Conservation (phyloP, 2,113 vertebrate species). For the Zosterops lateralis region DNA sequence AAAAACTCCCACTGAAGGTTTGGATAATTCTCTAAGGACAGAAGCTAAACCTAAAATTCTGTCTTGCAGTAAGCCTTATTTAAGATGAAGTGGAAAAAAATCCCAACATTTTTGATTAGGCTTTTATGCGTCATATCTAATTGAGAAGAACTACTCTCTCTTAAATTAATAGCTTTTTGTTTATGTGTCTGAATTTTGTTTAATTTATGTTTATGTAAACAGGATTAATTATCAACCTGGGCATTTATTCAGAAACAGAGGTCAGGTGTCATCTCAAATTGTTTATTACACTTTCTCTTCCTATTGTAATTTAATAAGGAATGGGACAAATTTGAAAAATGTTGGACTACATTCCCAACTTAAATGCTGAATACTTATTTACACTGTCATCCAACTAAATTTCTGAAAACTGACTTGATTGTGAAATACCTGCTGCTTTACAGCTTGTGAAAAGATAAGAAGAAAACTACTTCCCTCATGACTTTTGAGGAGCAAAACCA, state of each 20-base stretch:
- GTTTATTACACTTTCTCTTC: not conserved
- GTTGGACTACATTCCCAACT: not conserved
- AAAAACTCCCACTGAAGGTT: not conserved
- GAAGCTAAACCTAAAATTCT: not conserved
- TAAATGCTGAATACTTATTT: not conserved
- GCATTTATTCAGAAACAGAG: not conserved
- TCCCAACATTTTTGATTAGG: not conserved
- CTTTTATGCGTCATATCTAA: not conserved
- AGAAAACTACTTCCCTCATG: not conserved
- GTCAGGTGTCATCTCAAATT: not conserved
- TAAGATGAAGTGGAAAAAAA: not conserved
- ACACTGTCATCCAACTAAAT: not conserved
- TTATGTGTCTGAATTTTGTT: not conserved
- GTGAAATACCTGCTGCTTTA: not conserved
- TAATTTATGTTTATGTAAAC: not conserved
- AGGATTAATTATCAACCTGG: not conserved
- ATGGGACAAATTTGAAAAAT: not conserved
- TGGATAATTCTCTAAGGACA: not conserved
- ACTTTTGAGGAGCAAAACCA: not conserved
- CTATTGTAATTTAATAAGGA: not conserved
- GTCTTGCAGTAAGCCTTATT: not conserved
- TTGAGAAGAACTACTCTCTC: not conserved
- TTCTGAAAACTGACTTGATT: not conserved
- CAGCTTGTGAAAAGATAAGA: not conserved
- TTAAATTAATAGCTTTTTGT: slow-evolving; percentile 18